Evolutionary conservation across 2,113 vertebrate genomes (phyloP).

Genomic region (Sinocyclocheilus grahami): DNA sequence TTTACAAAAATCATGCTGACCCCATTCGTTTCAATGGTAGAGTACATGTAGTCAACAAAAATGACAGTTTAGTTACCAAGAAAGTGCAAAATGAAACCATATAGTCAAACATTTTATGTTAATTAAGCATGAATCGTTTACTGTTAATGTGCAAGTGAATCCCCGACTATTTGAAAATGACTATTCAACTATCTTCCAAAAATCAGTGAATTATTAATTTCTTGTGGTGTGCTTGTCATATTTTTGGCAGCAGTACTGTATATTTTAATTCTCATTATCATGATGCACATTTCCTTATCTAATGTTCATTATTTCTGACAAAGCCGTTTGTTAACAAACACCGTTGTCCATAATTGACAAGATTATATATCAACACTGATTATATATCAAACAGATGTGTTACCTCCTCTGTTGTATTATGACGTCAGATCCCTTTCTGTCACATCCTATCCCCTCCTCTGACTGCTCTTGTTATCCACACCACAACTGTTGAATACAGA

Average conservation of each 20-base stretch:
- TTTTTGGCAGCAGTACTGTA: not conserved
- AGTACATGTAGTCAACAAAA: no score
- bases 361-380: not conserved
- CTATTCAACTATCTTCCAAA: not conserved
- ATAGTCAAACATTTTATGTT: not conserved
- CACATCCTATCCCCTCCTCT: not conserved
- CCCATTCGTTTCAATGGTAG: no score
- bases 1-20: no score
- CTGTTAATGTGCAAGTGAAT: not conserved
- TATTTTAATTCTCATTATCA: not conserved
- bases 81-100: not conserved
- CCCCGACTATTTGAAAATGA: not conserved
- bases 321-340: not conserved
- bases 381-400: not conserved
- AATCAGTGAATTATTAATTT: not conserved
- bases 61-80: not conserved
- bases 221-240: not conserved
- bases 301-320: no score
- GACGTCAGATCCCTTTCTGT: constrained; percentile 27
- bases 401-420: not conserved
- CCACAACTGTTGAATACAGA: constrained; percentile 6
- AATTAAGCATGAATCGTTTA: not conserved
- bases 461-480: not conserved
- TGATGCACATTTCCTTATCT: not conserved
- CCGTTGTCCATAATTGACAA: not conserved